These are phyloP conservation scores for Heliconius himera DNA, from an alignment of 1,140 invertebrate species.

Conservation along the genomic window DNA sequence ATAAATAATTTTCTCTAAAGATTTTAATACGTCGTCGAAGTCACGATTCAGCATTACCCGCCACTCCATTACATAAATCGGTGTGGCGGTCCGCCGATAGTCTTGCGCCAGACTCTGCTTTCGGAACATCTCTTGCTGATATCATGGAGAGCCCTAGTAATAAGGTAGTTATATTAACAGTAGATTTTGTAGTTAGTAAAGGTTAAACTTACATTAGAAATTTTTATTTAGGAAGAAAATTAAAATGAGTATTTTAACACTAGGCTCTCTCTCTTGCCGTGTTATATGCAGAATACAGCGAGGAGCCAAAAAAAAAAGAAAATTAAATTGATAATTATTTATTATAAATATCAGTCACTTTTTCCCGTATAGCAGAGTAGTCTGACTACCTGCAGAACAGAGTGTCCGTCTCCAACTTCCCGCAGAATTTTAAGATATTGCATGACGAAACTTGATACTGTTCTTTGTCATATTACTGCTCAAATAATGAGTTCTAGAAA, in stretches of 20 bases:
- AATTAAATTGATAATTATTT: no score
- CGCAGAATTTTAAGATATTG: no score
- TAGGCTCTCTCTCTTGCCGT: no score
- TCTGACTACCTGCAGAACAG: no score
- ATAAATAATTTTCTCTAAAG: background rate
- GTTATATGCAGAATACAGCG: background rate
- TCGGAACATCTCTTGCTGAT: constrained; percentile 73
- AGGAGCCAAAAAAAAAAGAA: no score
- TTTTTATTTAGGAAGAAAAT: background rate
- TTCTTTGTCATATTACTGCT: no score
- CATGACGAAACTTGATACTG: no score
- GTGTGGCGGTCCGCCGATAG: constrained; percentile 68
- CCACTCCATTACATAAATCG: constrained; percentile 54
- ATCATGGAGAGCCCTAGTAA: constrained; percentile 78
- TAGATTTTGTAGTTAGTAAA: background rate
- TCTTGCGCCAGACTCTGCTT: constrained; percentile 61
- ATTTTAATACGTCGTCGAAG: constrained; percentile 45
- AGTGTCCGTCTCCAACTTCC: no score
- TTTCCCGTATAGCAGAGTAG: no score
- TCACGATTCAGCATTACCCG: constrained; percentile 63
- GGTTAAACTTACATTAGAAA: background rate
- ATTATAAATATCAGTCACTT: no score
- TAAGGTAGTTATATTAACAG: constrained; percentile 49
- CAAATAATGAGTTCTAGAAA: no score
- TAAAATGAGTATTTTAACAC: no score